Evolutionary conservation across 2,888 invertebrate genomes (phyloP).

Genomic region (Oscheius sp.): DNA sequence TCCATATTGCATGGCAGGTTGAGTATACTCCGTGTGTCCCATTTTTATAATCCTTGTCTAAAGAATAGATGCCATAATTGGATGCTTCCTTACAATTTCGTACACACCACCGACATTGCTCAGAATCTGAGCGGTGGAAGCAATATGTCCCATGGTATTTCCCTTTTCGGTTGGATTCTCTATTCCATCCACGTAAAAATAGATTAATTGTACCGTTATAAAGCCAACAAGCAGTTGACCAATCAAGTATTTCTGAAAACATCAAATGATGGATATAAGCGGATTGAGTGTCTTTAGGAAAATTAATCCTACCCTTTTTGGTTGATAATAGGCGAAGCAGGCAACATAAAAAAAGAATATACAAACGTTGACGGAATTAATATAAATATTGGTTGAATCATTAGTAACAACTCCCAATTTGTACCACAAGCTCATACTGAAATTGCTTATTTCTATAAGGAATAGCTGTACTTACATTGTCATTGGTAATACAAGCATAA

Average conservation of each 20-base stretch:
- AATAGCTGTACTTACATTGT: constrained; percentile 53
- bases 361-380: constrained; percentile 60
- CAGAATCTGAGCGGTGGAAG: constrained; percentile 65
- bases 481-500: constrained; percentile 64
- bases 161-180: constrained; percentile 17
- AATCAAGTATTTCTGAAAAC: constrained; percentile 61
- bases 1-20: constrained; percentile 65
- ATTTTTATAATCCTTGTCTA: constrained; percentile 58
- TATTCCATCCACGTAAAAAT: constrained; percentile 56
- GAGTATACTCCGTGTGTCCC: constrained; percentile 66
- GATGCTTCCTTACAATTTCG: constrained; percentile 52
- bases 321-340: constrained; percentile 66
- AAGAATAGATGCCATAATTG: constrained; percentile 16
- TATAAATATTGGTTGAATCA: constrained; percentile 57
- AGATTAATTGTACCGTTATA: constrained; percentile 49
- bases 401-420: constrained; percentile 63
- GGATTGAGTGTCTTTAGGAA: neutral
- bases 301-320: constrained; percentile 55
- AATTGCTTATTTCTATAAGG: constrained; percentile 7
- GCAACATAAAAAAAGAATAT: constrained; percentile 58
- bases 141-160: constrained; percentile 64
- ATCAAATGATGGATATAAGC: neutral
- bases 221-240: constrained; percentile 53
- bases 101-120: constrained; percentile 62
- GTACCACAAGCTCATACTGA: constrained; percentile 64